A percentile compares a stretch with the other conserved stretches of the same genome.
phyloP scores from a whole-genome alignment of 2,113 vertebrate species.

The Promerops cafer region DNA sequence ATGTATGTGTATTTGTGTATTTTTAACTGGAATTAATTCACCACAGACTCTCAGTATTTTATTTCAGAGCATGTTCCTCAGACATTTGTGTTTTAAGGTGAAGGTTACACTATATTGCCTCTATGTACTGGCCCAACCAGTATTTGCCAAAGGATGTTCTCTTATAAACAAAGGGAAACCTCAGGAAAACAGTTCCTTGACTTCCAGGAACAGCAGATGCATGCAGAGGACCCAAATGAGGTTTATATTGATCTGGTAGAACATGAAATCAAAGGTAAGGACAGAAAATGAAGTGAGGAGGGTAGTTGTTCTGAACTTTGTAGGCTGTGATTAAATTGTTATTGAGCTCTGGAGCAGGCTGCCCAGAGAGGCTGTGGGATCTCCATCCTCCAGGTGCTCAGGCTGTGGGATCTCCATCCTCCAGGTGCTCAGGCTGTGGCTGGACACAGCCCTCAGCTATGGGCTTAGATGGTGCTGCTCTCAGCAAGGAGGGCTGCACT shows the following conservation, averaged over 20 bases:
- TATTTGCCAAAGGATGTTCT: background rate
- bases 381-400: background rate
- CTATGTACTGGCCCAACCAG: background rate
- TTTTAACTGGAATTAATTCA: background rate
- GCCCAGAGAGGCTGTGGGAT: background rate
- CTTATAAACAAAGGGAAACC: background rate
- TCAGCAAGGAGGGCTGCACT: background rate
- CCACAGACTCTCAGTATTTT: background rate
- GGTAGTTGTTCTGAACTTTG: slow-evolving; percentile 20
- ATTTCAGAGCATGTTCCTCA: background rate
- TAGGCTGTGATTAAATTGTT: slow-evolving; percentile 1
- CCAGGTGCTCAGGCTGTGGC: background rate
- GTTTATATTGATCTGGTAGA: slow-evolving; percentile 35
- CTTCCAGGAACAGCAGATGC: background rate
- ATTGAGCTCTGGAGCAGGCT: background rate
- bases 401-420: background rate
- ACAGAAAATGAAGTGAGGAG: slow-evolving; percentile 35
- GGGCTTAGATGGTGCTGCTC: background rate
- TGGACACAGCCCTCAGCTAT: background rate
- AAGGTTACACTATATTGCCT: background rate
- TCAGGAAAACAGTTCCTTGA: background rate
- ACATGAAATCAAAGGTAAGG: background rate
- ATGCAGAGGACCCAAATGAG: background rate
- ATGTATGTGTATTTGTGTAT: background rate
- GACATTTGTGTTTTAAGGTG: background rate